These are phyloP conservation scores for Leptodactylus fuscus DNA, from an alignment of 2,113 vertebrate genomes.

Conservation along the genomic window DNA sequence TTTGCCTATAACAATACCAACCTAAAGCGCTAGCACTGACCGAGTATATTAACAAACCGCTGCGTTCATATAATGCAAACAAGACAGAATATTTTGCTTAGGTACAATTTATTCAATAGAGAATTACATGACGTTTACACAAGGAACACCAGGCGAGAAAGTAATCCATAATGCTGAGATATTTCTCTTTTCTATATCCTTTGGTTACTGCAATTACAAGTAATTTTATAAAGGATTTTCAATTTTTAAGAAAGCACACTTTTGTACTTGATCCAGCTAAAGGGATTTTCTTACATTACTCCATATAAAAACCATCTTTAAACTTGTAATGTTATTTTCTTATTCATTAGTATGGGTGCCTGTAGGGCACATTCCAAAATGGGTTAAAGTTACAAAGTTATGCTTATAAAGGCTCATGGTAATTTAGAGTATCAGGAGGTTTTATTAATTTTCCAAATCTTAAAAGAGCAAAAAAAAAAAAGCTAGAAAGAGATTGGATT, in stretches of 20 bases:
- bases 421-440: slow-evolving; percentile 93
- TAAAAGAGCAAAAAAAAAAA: slow-evolving; percentile 81
- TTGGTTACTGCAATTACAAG: slow-evolving; percentile 90
- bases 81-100: slow-evolving; percentile 10
- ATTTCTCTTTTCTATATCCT: slow-evolving; percentile 81
- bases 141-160: slow-evolving; percentile 61
- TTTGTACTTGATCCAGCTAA: slow-evolving; percentile 99
- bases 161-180: slow-evolving; percentile 79
- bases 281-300: slow-evolving; percentile 99
- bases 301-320: slow-evolving; percentile 99
- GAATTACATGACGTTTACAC: slow-evolving; percentile 46
- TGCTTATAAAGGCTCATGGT: slow-evolving; percentile 94
- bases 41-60: neutral
- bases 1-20: neutral
- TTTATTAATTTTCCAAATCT: slow-evolving; percentile 99
- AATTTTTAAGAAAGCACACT: slow-evolving; percentile 98
- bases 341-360: slow-evolving; percentile 99
- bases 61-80: slow-evolving; percentile 22
- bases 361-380: slow-evolving; percentile 96
- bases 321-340: slow-evolving; percentile 98
- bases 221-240: slow-evolving; percentile 86
- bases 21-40: neutral
- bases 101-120: slow-evolving; percentile 7
- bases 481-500: slow-evolving; percentile 99
- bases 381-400: slow-evolving; percentile 99